A percentile compares a stretch with the other conserved stretches of the same genome.
Conservation (phyloP, 2,113 vertebrate species). For the Acanthisitta chloris region DNA sequence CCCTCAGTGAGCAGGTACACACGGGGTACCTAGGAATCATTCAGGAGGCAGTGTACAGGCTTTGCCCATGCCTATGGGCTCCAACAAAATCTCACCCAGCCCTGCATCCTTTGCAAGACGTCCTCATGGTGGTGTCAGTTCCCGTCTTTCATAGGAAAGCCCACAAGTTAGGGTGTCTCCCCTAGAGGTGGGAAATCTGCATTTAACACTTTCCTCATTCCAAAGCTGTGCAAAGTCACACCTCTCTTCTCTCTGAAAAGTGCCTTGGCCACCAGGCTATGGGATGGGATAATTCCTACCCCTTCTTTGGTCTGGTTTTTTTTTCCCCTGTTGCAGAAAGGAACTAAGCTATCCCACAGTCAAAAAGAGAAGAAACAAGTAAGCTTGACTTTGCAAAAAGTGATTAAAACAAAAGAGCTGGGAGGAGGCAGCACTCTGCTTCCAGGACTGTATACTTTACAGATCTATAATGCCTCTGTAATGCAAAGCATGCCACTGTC, state of each 20-base stretch:
- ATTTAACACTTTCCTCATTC: rapidly evolving
- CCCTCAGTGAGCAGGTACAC: background rate
- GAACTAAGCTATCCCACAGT: background rate
- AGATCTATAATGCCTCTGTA: background rate
- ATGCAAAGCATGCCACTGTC: background rate
- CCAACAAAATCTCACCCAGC: background rate
- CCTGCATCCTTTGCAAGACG: background rate
- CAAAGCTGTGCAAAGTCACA: background rate
- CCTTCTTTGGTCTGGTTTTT: background rate
- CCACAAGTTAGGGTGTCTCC: background rate
- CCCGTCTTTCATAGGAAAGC: background rate
- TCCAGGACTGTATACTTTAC: background rate
- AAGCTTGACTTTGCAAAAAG: background rate
- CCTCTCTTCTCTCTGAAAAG: background rate
- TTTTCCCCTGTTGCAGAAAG: background rate
- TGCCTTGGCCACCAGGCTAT: background rate
- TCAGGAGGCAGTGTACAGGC: background rate
- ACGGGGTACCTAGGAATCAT: rapidly evolving
- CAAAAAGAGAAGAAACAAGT: background rate
- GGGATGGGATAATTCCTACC: background rate
- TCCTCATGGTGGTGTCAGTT: conserved; percentile 46
- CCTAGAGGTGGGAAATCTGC: background rate
- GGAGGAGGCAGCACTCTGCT: background rate
- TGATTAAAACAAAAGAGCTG: background rate
- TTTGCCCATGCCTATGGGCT: rapidly evolving